Evolutionary conservation across 2,888 invertebrate genomes (phyloP).

Genomic region (Leptinotarsa peninsularis): DNA sequence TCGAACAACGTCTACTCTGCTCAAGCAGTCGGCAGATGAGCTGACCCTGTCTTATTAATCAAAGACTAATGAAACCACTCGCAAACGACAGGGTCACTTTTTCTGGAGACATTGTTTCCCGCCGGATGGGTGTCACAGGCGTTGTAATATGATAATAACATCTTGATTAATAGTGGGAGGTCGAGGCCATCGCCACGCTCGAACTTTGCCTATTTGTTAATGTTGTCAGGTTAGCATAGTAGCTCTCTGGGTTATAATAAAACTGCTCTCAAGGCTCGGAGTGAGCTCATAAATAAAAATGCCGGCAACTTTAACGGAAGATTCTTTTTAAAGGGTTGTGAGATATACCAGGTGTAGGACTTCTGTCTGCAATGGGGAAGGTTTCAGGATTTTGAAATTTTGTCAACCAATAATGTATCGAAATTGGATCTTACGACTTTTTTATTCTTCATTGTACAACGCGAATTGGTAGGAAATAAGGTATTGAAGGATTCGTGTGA

Average conservation of each 20-base stretch:
- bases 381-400: too few species aligned
- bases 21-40: neutral
- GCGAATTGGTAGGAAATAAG: too few species aligned
- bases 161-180: constrained; percentile 59
- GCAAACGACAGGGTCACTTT: constrained; percentile 14
- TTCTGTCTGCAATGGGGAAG: neutral
- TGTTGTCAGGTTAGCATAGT: constrained; percentile 51
- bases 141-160: constrained; percentile 62
- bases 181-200: constrained; percentile 58
- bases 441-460: too few species aligned
- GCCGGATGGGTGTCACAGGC: constrained; percentile 58
- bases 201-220: constrained; percentile 63
- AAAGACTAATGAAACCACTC: constrained; percentile 16
- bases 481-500: too few species aligned
- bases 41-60: constrained; percentile 9
- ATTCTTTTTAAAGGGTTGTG: neutral
- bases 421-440: too few species aligned
- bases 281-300: constrained; percentile 13
- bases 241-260: constrained; percentile 32
- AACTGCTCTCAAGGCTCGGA: constrained; percentile 30
- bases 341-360: neutral
- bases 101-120: constrained; percentile 37
- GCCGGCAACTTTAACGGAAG: neutral
- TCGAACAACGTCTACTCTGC: neutral
- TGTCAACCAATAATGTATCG: too few species aligned